Base-by-base conservation (phyloP, 2,888 invertebrate species). In the Hypomecis punctinalis region DNA sequence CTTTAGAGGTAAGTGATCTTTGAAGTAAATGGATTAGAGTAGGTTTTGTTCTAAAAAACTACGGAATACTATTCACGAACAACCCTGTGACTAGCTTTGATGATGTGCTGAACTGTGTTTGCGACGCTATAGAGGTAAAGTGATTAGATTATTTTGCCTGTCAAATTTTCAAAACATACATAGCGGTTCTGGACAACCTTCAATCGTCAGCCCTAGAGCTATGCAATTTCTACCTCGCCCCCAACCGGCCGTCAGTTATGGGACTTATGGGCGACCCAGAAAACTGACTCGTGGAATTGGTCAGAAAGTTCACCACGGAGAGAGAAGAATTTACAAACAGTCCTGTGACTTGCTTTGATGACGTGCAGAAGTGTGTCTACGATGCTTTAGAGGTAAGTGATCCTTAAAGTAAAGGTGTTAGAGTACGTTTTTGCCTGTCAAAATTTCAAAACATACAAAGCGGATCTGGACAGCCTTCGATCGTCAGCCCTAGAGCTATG, bases 291-390 rank as follows among this genome's bases (percentile, higher is more conserved):
- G 76, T 87, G 1, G 91, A 91, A 40, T 8, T 9, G 4, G 9
- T 92, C 45, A 80, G 90, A 57, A 90, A 89, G 64, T 89, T 93
- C 60, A 91, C 90, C 1, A 90, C 85, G 0, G 91, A 92, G 58
- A 91, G 90, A 2, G 91, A 89, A 40, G 89, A 90, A 62, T 91
- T 93, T 55, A 82, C 86, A 0, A 85, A 78, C 43, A 91, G 87
- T 45, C 90, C 92, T 0, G 96, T 97, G 65, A 91, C 94, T 5
- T 97, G 98, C 94, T 98, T 98, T 85, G 98, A 98, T 81, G 96
- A 97, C 67, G 94, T 97, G 13, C 96, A 97, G 85, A 92, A 94
- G 67, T 94, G 94, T 59, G 94, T 96, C 39, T 95, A 95, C 68
- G 95, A 88, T 66, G 91, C 91, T 40, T 76, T n/a, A n/a, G n/a